A percentile compares a stretch with the other conserved stretches of the same genome.
These are phyloP conservation scores for Arctocebus calabarensis DNA, from an alignment of 2,797 vertebrate genomes.

Conservation along the genomic window DNA sequence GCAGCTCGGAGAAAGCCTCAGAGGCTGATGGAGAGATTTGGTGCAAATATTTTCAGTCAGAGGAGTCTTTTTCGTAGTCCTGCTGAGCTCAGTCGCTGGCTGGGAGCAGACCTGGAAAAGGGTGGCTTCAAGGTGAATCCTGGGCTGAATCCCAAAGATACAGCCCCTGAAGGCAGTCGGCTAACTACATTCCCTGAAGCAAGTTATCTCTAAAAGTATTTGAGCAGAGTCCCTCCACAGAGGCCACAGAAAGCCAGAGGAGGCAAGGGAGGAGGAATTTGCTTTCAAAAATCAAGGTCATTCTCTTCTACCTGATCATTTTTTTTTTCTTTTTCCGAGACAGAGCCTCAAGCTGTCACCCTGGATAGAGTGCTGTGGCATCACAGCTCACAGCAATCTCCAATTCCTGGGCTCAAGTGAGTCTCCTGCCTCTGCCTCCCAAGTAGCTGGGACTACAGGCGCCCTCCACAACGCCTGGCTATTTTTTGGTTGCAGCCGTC, in stretches of 20 bases:
- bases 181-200: background rate
- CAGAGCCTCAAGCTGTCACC: too few species aligned
- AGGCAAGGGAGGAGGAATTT: background rate
- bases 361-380: too few species aligned
- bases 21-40: background rate
- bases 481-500: too few species aligned
- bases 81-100: accelerated
- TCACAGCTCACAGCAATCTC: too few species aligned
- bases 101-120: background rate
- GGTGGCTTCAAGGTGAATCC: background rate
- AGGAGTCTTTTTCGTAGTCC: too few species aligned
- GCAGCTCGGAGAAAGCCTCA: background rate
- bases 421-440: too few species aligned
- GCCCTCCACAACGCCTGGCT: too few species aligned
- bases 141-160: background rate
- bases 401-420: too few species aligned
- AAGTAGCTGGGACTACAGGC: too few species aligned
- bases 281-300: background rate
- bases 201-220: background rate
- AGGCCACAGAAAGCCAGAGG: background rate
- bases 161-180: background rate
- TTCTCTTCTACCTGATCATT: background rate
- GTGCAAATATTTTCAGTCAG: background rate
- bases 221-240: background rate
- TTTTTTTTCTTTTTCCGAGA: too few species aligned